Evolutionary conservation across 37 sponge, comb jelly and placozoan species (phyloP).

Genomic region (Oscarella lobularis): DNA sequence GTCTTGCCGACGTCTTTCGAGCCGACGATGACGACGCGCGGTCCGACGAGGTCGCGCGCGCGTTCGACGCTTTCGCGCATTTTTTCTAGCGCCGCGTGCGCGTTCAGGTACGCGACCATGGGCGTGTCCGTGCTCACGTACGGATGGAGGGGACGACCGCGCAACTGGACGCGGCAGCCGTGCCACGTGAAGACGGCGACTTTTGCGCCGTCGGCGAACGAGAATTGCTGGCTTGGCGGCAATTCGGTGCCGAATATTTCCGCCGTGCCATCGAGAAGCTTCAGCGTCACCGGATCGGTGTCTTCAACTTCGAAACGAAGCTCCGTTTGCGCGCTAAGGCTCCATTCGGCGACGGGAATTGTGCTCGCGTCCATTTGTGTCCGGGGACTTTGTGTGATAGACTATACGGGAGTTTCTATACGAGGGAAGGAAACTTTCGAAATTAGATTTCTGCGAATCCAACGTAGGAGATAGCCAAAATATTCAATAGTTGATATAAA

Average conservation of each 20-base stretch:
- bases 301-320: constrained; percentile 61
- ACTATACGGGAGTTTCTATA: no score
- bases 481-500: no score
- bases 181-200: constrained; percentile 86
- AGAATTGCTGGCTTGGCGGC: constrained; percentile 45
- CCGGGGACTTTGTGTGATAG: no score
- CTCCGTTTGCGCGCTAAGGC: constrained; percentile 50
- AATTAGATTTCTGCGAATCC: no score
- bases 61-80: constrained; percentile 35
- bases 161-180: constrained; percentile 30
- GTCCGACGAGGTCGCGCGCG: constrained; percentile 43
- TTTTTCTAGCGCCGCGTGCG: constrained; percentile 73
- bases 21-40: constrained; percentile 47
- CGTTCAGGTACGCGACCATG: constrained; percentile 79
- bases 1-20: constrained; percentile 91
- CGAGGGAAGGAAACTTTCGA: no score
- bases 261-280: constrained; percentile 63
- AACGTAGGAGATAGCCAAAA: no score
- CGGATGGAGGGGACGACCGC: constrained; percentile 34
- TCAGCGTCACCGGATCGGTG: constrained; percentile 11
- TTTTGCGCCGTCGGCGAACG: constrained; percentile 30
- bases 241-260: constrained; percentile 95
- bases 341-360: no score
- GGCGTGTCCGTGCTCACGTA: constrained; percentile 82
- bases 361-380: no score